These are phyloP conservation scores for Phyllotreta striolata DNA, from an alignment of 2,888 invertebrate genomes.

Conservation along the genomic window DNA sequence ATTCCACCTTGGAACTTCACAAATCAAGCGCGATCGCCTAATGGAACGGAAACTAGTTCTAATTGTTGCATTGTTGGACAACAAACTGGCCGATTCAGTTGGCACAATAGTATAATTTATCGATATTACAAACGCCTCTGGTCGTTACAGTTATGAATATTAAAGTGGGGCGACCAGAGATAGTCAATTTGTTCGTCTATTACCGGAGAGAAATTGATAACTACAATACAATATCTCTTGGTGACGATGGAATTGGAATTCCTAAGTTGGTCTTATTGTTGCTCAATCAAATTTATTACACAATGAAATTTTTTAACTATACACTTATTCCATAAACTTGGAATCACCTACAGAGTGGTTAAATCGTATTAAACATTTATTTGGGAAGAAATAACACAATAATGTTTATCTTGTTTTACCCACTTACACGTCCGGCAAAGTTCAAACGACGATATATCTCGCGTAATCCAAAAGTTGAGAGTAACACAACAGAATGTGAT, in stretches of 20 bases:
- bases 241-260: too few relatives aligned
- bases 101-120: constrained; percentile 29
- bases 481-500: constrained; percentile 20
- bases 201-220: background rate
- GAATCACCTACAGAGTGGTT: too few relatives aligned
- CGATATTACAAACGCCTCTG: constrained; percentile 20
- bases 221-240: background rate
- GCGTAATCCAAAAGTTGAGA: constrained; percentile 20
- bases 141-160: constrained; percentile 27
- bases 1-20: constrained; percentile 29
- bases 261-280: too few relatives aligned
- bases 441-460: constrained; percentile 9
- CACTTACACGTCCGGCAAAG: background rate
- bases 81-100: constrained; percentile 30
- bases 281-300: too few relatives aligned
- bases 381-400: too few relatives aligned
- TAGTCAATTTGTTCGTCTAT: constrained; percentile 12
- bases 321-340: too few relatives aligned
- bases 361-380: too few relatives aligned
- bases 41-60: constrained; percentile 32
- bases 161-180: constrained; percentile 17
- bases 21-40: constrained; percentile 21
- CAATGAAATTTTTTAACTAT: too few relatives aligned
- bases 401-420: too few relatives aligned
- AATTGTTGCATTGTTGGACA: constrained; percentile 35